phyloP scores from a whole-genome alignment of 2,113 vertebrate genomes.

The Serilophus lunatus region DNA sequence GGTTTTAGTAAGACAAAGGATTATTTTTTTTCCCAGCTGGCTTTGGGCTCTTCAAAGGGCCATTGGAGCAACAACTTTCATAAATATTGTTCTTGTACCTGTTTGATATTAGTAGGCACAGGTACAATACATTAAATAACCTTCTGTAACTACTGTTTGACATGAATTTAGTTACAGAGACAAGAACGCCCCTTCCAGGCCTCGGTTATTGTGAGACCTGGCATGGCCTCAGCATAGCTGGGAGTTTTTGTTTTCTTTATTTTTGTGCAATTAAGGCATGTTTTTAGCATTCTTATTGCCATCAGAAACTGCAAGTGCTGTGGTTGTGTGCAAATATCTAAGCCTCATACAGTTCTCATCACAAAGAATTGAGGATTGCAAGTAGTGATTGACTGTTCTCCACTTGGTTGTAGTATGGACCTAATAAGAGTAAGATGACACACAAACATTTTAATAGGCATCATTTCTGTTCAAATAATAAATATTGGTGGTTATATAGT shows the following conservation, averaged over 20 bases:
- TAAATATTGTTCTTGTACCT: background rate
- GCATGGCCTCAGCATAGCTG: background rate
- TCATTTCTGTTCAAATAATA: background rate
- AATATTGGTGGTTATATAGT: background rate
- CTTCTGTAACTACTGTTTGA: background rate
- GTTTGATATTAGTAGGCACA: background rate
- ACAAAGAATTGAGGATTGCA: background rate
- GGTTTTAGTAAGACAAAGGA: slow-evolving; percentile 52
- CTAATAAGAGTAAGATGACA: background rate
- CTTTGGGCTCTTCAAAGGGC: background rate
- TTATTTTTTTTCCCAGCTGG: background rate
- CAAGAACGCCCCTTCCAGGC: background rate
- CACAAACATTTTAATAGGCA: background rate
- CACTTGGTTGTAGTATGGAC: background rate
- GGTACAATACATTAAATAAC: background rate
- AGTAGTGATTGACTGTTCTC: background rate
- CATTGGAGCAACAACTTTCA: background rate
- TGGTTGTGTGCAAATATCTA: background rate
- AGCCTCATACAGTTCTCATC: background rate
- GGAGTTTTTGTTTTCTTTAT: background rate
- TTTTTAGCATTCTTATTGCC: background rate
- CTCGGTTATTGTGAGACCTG: background rate
- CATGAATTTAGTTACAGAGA: background rate
- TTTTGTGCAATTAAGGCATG: background rate
- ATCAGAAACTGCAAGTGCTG: background rate